These are phyloP conservation scores for Siniperca undulata DNA, from an alignment of 2,797 vertebrate species.

Conservation along the genomic window DNA sequence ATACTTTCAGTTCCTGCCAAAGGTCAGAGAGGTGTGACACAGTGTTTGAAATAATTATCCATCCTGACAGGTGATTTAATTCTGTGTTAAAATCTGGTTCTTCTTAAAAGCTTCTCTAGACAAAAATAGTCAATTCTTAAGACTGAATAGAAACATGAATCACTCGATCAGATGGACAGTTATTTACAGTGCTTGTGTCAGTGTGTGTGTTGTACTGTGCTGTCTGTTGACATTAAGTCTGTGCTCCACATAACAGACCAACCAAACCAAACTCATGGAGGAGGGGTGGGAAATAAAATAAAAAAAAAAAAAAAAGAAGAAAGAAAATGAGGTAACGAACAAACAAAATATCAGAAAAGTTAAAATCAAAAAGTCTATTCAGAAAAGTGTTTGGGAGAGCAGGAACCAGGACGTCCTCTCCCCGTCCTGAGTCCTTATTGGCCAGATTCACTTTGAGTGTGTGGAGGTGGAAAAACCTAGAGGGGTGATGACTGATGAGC, in stretches of 20 bases:
- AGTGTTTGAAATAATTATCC: slow-evolving; percentile 70
- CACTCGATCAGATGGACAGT: slow-evolving; percentile 68
- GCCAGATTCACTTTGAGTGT: slow-evolving; percentile 88
- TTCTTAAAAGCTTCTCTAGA: slow-evolving; percentile 76
- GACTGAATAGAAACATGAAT: slow-evolving; percentile 64
- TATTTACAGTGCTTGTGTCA: slow-evolving; percentile 61
- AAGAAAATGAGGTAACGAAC: slow-evolving; percentile 63
- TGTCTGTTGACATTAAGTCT: slow-evolving; percentile 58
- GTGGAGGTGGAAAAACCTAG: slow-evolving; percentile 86
- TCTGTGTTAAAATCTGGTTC: slow-evolving; percentile 74
- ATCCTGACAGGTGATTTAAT: slow-evolving; percentile 80
- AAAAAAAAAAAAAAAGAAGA: slow-evolving; percentile 53
- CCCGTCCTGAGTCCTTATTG: slow-evolving; percentile 87
- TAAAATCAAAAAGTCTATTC: slow-evolving; percentile 92
- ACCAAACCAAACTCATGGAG: slow-evolving; percentile 63
- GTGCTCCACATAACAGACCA: slow-evolving; percentile 49
- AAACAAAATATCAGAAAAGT: slow-evolving; percentile 53
- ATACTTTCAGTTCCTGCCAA: slow-evolving; percentile 84
- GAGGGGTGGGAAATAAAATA: slow-evolving; percentile 83
- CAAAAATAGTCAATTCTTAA: slow-evolving; percentile 73
- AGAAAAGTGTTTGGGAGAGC: slow-evolving; percentile 85
- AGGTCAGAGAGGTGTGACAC: slow-evolving; percentile 61
- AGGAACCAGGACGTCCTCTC: slow-evolving; percentile 64
- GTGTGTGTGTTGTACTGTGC: slow-evolving; percentile 35
- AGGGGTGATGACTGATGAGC: slow-evolving; percentile 85